These are phyloP conservation scores for Patagioenas fasciata DNA, from an alignment of 2,113 vertebrate species.

Conservation along the genomic window DNA sequence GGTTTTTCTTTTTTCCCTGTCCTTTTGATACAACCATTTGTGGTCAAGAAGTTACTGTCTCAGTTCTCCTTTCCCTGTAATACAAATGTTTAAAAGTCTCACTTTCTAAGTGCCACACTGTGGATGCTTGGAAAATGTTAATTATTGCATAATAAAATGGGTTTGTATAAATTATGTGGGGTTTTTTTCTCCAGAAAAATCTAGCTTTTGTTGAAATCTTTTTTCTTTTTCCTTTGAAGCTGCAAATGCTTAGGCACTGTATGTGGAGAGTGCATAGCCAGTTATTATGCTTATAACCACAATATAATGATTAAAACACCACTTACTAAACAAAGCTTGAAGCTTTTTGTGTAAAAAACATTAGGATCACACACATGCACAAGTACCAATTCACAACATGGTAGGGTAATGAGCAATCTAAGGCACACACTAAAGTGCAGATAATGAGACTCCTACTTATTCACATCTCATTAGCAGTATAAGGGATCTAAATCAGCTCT, in stretches of 20 bases:
- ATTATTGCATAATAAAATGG: constrained; percentile 12
- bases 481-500: constrained; percentile 60
- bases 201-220: not conserved
- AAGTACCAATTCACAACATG: constrained; percentile 8
- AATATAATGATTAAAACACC: constrained; percentile 28
- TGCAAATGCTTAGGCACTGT: not conserved
- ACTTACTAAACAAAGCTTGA: constrained; percentile 49
- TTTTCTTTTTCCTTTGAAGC: constrained; percentile 1
- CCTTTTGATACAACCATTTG: not conserved
- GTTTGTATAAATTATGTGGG: not conserved
- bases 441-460: constrained; percentile 72
- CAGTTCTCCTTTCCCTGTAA: not conserved
- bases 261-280: not conserved
- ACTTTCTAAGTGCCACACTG: not conserved
- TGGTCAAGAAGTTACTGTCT: not conserved
- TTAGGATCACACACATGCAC: constrained; percentile 38
- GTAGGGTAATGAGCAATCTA: constrained; percentile 58
- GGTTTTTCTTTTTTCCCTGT: not conserved
- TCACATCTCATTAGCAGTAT: constrained; percentile 67
- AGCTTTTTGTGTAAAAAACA: constrained; percentile 34
- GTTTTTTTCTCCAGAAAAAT: not conserved
- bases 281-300: not conserved
- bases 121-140: constrained; percentile 15
- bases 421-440: constrained; percentile 52
- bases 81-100: not conserved